Base-by-base conservation (phyloP, 2,797 vertebrate genomes). In the Loriculus beryllinus region DNA sequence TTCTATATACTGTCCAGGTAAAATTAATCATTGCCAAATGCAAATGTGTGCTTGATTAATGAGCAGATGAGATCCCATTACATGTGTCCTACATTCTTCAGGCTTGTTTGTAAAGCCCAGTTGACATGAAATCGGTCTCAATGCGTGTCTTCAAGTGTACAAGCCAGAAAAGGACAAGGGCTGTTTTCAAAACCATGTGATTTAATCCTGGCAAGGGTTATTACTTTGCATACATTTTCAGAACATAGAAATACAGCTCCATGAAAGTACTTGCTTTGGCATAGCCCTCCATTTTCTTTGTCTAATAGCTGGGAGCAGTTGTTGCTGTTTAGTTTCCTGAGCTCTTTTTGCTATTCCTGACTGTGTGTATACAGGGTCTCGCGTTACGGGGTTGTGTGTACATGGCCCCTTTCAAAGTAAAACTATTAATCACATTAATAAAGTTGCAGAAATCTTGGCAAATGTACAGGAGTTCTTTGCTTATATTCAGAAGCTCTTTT, bases 141-240 rank as follows among this genome's bases (percentile, higher is more conserved):
- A 23, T 78, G 29, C 2, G 0, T 0, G 2, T 52, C 31, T 85
- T 71, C 29, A n/a, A 68, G 35, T 20, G 60, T 15, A 43, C 0
- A 8, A 94, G 69, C 65, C 63, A 74, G 26, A 15, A 82, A 65
- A 69, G 64, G 39, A 77, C 31, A 57, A 62, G 40, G 45, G 22
- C 64, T 87, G 3, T 91, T 85, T 95, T 91, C 52, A 86, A 80
- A 90, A 63, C 33, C 26, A n/a, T 40, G 17, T 0, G 12, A 62
- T 90, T 80, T 80, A 87, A 67, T 84, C 52, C 74, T 86, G 57
- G 28, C n/a, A 35, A 51, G 49, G 11, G 75, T 95, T 85, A 70
- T 91, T 88, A 28, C 45, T 85, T 85, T 87, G 31, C 39, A 16
- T 77, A 51, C 14, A 47, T 76, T 83, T 93, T 83, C 59, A 62